phyloP scores from a whole-genome alignment of 2,888 invertebrate species.

The Cataglyphis livida region DNA sequence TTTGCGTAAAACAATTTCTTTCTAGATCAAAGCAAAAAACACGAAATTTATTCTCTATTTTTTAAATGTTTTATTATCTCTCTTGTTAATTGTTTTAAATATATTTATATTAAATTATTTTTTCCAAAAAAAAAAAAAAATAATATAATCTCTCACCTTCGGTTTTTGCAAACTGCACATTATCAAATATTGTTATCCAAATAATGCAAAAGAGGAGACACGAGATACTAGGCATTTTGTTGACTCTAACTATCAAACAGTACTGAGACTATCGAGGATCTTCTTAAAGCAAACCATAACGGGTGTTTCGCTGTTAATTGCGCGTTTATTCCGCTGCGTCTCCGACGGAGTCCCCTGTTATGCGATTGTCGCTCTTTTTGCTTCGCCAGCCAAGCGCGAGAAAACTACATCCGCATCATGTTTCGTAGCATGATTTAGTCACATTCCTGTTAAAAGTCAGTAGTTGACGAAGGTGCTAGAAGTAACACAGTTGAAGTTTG shows the following conservation, averaged over 20 bases:
- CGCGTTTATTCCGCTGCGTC: conserved; percentile 59
- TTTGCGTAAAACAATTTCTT: neutral
- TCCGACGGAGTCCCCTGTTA: neutral
- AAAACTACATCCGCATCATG: conserved; percentile 18
- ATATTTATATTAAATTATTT: neutral
- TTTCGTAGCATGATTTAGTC: conserved; percentile 39
- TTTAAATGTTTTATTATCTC: neutral
- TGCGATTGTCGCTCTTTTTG: conserved; percentile 60
- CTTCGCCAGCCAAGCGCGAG: conserved; percentile 74
- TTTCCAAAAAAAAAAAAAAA: neutral
- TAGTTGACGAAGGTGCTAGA: conserved; percentile 9
- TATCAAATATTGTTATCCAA: neutral
- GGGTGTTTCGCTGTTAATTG: conserved; percentile 65
- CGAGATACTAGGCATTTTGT: conserved; percentile 54
- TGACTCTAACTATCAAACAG: conserved; percentile 8
- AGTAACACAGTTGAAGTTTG: neutral
- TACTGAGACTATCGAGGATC: conserved; percentile 50
- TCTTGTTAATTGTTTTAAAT: neutral
- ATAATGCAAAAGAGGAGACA: conserved; percentile 12
- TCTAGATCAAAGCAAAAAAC: neutral
- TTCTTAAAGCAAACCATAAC: conserved; percentile 52
- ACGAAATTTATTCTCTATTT: neutral
- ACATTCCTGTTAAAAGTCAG: conserved; percentile 48
- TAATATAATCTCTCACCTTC: conserved; percentile 66
- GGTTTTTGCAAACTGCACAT: conserved; percentile 52